Evolutionary conservation across 2,888 invertebrate species (phyloP).

Genomic region (Trachelus iudaicus): DNA sequence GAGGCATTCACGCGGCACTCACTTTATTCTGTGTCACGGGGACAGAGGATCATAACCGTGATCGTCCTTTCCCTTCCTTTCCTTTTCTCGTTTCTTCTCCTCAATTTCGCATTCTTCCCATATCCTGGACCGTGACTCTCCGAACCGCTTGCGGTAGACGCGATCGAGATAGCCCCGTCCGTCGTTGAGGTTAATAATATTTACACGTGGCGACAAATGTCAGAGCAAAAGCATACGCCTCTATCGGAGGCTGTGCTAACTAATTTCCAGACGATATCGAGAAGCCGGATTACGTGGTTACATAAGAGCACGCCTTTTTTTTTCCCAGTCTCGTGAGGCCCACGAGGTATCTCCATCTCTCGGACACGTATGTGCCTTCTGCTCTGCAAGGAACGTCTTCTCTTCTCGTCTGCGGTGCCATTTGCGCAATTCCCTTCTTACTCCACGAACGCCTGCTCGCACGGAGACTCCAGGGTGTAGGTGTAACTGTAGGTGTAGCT

Average conservation of each 20-base stretch:
- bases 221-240: slow-evolving; percentile 45
- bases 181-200: slow-evolving; percentile 34
- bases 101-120: neutral
- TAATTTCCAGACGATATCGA: slow-evolving; percentile 1
- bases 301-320: slow-evolving; percentile 2
- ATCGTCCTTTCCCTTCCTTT: neutral
- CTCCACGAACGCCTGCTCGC: slow-evolving; percentile 38
- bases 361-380: slow-evolving; percentile 8
- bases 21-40: neutral
- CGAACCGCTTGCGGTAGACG: neutral
- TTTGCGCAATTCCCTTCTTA: slow-evolving; percentile 48
- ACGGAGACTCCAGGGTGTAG: slow-evolving; percentile 4
- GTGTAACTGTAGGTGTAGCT: slow-evolving; percentile 5
- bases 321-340: neutral
- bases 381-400: slow-evolving; percentile 11
- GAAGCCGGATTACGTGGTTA: slow-evolving; percentile 13
- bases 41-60: neutral
- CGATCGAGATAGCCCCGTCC: no score
- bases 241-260: slow-evolving; percentile 31
- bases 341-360: neutral
- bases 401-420: slow-evolving; percentile 33
- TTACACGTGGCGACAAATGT: slow-evolving; percentile 50
- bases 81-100: slow-evolving; percentile 8
- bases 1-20: neutral
- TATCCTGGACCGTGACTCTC: neutral